A percentile compares a stretch with the other conserved stretches of the same genome.
Evolutionary conservation across 2,797 vertebrate species (phyloP).

Genomic region (Amniataba percoides): DNA sequence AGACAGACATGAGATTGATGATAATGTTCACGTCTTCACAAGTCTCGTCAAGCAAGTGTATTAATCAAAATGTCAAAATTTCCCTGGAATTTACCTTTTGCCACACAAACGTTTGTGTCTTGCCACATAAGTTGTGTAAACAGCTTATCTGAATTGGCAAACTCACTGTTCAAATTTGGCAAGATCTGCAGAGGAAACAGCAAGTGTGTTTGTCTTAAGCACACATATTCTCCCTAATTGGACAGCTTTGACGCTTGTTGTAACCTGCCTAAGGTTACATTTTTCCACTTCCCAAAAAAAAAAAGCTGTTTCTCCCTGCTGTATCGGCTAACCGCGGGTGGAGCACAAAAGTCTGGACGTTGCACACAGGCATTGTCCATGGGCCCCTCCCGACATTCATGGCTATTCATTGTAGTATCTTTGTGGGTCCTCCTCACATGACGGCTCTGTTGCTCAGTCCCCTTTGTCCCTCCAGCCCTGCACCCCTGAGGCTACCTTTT

Average conservation of each 20-base stretch:
- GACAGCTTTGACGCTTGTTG: not conserved
- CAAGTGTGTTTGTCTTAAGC: not conserved
- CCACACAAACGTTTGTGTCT: not conserved
- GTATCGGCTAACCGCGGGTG: no score
- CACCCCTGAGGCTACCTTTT: not conserved
- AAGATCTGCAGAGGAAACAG: not conserved
- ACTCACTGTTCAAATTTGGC: not conserved
- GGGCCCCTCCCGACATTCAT: no score
- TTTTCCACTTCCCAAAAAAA: not conserved
- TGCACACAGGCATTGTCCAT: no score
- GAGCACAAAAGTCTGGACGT: no score
- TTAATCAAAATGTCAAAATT: not conserved
- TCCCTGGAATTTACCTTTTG: not conserved
- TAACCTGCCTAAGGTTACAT: not conserved
- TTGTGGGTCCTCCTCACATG: no score
- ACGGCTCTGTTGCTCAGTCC: no score
- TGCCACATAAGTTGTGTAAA: not conserved
- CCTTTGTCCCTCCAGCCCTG: no score
- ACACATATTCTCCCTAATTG: not conserved
- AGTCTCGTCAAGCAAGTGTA: not conserved
- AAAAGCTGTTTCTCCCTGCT: not conserved
- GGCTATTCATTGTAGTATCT: no score
- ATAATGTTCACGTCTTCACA: not conserved
- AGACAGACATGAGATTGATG: not conserved
- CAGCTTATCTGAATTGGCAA: not conserved